Conservation (phyloP, 2,888 invertebrate species). For the Camponotus fellah region DNA sequence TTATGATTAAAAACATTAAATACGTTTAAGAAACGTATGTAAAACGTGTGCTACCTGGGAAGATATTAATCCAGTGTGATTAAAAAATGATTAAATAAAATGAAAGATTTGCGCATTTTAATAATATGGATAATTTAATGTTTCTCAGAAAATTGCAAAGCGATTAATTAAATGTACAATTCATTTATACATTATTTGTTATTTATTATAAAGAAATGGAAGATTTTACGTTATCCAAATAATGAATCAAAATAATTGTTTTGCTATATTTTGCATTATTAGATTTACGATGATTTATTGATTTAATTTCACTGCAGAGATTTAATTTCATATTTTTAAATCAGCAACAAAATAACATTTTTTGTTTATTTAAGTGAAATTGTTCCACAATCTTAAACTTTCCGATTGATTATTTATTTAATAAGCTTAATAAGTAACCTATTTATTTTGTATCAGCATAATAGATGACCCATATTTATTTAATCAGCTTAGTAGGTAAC, state of each 20-base stretch:
- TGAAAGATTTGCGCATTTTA: neutral
- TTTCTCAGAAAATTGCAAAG: neutral
- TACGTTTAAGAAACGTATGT: no score
- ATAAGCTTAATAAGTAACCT: slow-evolving; percentile 14
- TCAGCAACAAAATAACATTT: neutral
- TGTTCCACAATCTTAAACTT: neutral
- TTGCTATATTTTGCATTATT: neutral
- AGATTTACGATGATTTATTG: neutral
- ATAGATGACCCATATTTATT: no score
- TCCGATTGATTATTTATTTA: slow-evolving; percentile 50
- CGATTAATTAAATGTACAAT: slow-evolving; percentile 3
- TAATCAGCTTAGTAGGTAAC: slow-evolving; percentile 14
- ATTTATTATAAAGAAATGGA: neutral
- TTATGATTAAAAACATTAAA: no score
- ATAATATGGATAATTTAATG: neutral
- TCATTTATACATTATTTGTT: neutral
- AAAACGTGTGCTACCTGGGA: no score
- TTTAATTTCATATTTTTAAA: neutral
- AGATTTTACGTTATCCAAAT: neutral
- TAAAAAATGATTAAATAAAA: neutral
- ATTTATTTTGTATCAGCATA: no score
- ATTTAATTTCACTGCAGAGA: neutral
- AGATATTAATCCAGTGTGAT: neutral
- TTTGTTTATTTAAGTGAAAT: no score
- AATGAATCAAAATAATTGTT: slow-evolving; percentile 7